phyloP scores from a whole-genome alignment of 2,888 invertebrate species.

The Digitonthophagus gazella region DNA sequence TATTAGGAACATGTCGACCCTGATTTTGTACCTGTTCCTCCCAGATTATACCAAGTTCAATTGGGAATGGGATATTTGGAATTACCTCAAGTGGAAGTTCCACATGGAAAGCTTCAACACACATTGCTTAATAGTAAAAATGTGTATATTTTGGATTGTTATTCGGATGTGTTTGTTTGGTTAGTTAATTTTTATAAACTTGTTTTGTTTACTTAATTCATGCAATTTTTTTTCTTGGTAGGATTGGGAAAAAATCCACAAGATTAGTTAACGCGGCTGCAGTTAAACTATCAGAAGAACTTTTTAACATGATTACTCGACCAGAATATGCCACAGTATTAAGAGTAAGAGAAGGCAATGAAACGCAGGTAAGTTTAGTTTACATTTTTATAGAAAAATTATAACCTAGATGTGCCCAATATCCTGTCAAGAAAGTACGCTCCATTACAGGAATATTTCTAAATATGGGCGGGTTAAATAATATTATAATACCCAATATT shows the following conservation, averaged over 20 bases:
- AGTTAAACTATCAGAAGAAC: constrained; percentile 92
- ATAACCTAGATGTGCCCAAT: too few species aligned
- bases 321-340: constrained; percentile 86
- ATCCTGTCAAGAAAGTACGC: too few species aligned
- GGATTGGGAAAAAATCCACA: constrained; percentile 97
- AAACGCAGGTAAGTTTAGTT: constrained; percentile 70
- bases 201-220: not conserved
- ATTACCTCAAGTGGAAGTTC: constrained; percentile 85
- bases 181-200: constrained; percentile 49
- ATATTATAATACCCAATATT: too few species aligned
- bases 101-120: constrained; percentile 73
- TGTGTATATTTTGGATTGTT: constrained; percentile 96
- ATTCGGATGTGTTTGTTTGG: constrained; percentile 94
- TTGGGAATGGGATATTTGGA: constrained; percentile 98
- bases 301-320: constrained; percentile 91
- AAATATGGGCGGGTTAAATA: too few species aligned
- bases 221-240: constrained; percentile 40
- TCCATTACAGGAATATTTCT: too few species aligned
- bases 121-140: constrained; percentile 82
- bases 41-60: constrained; percentile 90
- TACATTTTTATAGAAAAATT: too few species aligned
- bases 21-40: constrained; percentile 63
- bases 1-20: constrained; percentile 70
- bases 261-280: constrained; percentile 93
- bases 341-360: constrained; percentile 87